Conservation (phyloP, 2,888 invertebrate genomes). For the Ypsolopha sequella region DNA sequence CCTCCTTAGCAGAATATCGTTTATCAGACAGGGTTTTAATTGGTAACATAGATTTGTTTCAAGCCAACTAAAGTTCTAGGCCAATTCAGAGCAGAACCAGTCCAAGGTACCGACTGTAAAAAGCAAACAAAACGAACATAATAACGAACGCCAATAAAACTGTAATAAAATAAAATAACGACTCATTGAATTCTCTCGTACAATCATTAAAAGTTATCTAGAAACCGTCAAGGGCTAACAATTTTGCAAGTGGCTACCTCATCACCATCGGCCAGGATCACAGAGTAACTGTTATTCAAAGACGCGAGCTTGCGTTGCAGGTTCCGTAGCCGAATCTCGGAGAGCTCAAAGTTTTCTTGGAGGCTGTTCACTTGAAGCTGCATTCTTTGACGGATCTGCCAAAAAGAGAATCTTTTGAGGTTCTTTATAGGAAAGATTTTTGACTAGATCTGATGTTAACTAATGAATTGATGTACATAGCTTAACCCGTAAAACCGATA, state of each 20-base stretch:
- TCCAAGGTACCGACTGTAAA: not conserved
- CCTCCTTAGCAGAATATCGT: too few species aligned
- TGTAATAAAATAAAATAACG: too few species aligned
- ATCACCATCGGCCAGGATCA: conserved; percentile 18
- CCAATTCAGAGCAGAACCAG: too few species aligned
- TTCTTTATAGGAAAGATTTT: too few species aligned
- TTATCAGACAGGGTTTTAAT: too few species aligned
- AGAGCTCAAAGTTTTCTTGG: conserved; percentile 77
- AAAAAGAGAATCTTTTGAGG: not conserved
- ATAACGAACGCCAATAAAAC: not conserved
- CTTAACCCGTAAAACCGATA: too few species aligned
- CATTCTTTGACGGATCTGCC: conserved; percentile 76
- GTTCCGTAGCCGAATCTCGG: conserved; percentile 73
- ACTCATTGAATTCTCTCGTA: too few species aligned
- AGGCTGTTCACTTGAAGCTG: conserved; percentile 75
- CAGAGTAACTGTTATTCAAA: conserved; percentile 58
- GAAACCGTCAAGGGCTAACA: not conserved
- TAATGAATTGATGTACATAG: too few species aligned
- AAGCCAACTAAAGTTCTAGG: too few species aligned
- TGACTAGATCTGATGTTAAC: too few species aligned
- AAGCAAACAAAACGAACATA: not conserved
- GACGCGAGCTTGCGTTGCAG: conserved; percentile 75
- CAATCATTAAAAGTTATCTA: too few species aligned
- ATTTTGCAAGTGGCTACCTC: not conserved
- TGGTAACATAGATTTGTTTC: too few species aligned